Evolutionary conservation across 2,888 invertebrate species (phyloP), one percentile per base, ranked within the genome.

Genomic region (Metacarcinus magister): DNA sequence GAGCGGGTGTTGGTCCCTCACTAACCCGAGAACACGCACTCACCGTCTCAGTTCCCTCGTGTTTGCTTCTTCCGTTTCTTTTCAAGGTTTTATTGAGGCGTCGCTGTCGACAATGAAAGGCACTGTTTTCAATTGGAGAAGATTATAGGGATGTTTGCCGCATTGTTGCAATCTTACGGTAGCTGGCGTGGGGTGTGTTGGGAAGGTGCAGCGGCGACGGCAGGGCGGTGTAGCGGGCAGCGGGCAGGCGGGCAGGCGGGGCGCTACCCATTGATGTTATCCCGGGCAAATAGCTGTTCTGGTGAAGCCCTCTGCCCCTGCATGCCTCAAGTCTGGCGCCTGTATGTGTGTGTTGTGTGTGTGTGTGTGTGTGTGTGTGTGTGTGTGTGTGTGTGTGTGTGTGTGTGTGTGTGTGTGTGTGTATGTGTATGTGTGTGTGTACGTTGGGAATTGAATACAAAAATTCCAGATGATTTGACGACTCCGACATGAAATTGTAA

Each of bases 351-450:
- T 60, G n/a, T 10, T 10, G n/a, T 92, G 92, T 48, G n/a, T n/a
- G 46, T 54, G 46, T 54, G 48, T 93, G 32, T 93, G 48, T 93
- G 48, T 93, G 48, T 93, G 48, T 93, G 48, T 93, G 48, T 93
- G 48, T 93, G 48, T 93, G 48, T 93, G 48, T 54, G 32, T 54
- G 54, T 54, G 54, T 54, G 28, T 46, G 46, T 46, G 44, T 92
- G 44, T 92, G 46, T 92, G 44, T 92, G 44, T 92, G 44, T 92
- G 44, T 92, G 46, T 92, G 44, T 46, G 44, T 92, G 46, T 92
- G 44, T 92, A 32, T 92, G 44, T 92, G 43, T 92, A 32, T 91
- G 43, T 91, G 23, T 43, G 43, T 92, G 44, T 92, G 43, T 92
- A 32, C 32, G 44, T 92, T 39, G n/a, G 32, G n/a, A 91, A 23